These are phyloP conservation scores for Trigoniulus corallinus DNA, from an alignment of 1,140 invertebrate species.

Conservation along the genomic window DNA sequence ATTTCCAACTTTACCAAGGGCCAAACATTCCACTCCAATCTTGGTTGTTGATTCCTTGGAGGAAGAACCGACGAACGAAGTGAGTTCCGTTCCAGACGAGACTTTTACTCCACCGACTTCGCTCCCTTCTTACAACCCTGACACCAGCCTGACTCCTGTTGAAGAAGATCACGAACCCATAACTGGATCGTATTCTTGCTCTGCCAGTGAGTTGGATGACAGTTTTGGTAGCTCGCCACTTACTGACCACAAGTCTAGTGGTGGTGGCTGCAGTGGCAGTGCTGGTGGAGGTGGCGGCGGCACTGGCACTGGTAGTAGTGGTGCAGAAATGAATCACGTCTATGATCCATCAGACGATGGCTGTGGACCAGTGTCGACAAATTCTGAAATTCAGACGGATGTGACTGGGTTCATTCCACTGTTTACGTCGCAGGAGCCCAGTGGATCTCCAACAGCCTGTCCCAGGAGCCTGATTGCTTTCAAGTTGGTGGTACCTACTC, in stretches of 20 bases:
- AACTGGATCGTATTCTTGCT: neutral
- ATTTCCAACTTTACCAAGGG: neutral
- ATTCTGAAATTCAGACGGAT: neutral
- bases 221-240: neutral
- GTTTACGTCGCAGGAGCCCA: neutral
- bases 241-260: neutral
- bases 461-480: neutral
- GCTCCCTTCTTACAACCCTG: neutral
- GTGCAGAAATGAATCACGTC: neutral
- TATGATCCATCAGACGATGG: neutral
- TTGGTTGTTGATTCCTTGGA: neutral
- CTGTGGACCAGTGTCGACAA: neutral
- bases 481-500: conserved; percentile 7
- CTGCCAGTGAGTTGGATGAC: no score
- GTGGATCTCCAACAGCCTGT: neutral
- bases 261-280: neutral
- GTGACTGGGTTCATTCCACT: neutral
- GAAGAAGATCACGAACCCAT: neutral
- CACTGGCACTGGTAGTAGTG: neutral
- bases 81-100: no score
- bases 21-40: conserved; percentile 1
- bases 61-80: neutral
- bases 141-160: neutral
- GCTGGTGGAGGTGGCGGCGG: neutral
- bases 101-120: neutral